Conservation (phyloP, 2,797 vertebrate species). For the Amblyraja radiata region DNA sequence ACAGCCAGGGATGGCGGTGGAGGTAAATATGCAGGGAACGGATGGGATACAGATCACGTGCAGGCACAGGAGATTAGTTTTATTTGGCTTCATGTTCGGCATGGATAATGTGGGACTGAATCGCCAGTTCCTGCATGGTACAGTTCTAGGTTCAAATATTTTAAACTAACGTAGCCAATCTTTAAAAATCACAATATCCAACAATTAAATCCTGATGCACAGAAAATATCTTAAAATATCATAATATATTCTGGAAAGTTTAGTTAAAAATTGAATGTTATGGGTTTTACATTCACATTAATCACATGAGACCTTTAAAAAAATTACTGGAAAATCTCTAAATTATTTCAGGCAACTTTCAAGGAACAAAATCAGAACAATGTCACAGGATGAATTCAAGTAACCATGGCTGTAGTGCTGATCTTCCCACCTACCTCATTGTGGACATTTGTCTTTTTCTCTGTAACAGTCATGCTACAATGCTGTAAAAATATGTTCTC, state of each 20-base stretch:
- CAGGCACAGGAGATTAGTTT: no score
- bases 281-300: not conserved
- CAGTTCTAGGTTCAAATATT: not conserved
- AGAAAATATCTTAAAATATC: slow-evolving; percentile 2
- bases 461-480: no score
- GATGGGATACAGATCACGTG: no score
- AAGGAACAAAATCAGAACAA: not conserved
- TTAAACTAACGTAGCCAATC: slow-evolving; percentile 20
- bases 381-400: not conserved
- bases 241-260: not conserved
- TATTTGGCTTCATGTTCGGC: no score
- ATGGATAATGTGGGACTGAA: no score
- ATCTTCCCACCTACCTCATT: no score
- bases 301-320: not conserved
- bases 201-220: not conserved
- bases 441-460: no score
- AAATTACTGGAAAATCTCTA: not conserved
- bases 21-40: no score
- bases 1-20: no score
- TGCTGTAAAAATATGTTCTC: no score
- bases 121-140: no score
- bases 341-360: not conserved
- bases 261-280: slow-evolving; percentile 7
- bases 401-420: no score
- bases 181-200: slow-evolving; percentile 26